Evolutionary conservation across 2,888 invertebrate genomes (phyloP).

Genomic region (Steromphala cineraria): DNA sequence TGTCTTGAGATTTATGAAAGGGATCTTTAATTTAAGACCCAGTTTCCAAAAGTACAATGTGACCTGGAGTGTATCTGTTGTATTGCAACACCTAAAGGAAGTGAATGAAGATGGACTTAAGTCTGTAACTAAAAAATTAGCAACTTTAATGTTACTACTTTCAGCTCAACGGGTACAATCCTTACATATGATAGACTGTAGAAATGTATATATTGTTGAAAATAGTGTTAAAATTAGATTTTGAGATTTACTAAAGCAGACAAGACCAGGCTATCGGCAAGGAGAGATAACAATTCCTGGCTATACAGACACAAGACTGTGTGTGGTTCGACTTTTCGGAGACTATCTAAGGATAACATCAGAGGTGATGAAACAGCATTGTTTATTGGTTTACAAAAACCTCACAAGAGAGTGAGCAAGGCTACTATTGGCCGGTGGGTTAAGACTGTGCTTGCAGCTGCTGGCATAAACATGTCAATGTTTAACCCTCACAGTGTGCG

Average conservation of each 20-base stretch:
- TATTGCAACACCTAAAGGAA: neutral
- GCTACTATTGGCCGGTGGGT: conserved; percentile 43
- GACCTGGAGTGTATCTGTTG: conserved; percentile 11
- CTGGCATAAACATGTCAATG: conserved; percentile 29
- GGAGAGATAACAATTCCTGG: neutral
- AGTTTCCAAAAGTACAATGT: conserved; percentile 3
- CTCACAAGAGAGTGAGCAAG: conserved; percentile 31
- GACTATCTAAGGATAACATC: conserved; percentile 18
- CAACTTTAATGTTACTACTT: conserved; percentile 1
- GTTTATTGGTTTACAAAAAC: conserved; percentile 37
- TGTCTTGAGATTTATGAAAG: conserved; percentile 4
- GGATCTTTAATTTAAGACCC: conserved; percentile 26
- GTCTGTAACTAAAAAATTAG: neutral
- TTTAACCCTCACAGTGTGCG: conserved; percentile 38
- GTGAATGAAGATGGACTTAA: neutral
- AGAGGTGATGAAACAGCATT: conserved; percentile 8
- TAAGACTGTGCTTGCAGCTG: conserved; percentile 27
- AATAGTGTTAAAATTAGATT: conserved; percentile 3
- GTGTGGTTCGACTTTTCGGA: neutral
- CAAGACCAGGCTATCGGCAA: conserved; percentile 25
- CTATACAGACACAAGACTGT: conserved; percentile 3
- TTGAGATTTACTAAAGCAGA: conserved; percentile 26
- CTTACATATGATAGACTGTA: conserved; percentile 20
- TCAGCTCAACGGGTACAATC: conserved; percentile 24
- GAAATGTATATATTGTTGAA: conserved; percentile 13